phyloP scores from a whole-genome alignment of 2,113 vertebrate genomes.

The Eubucco bourcierii region DNA sequence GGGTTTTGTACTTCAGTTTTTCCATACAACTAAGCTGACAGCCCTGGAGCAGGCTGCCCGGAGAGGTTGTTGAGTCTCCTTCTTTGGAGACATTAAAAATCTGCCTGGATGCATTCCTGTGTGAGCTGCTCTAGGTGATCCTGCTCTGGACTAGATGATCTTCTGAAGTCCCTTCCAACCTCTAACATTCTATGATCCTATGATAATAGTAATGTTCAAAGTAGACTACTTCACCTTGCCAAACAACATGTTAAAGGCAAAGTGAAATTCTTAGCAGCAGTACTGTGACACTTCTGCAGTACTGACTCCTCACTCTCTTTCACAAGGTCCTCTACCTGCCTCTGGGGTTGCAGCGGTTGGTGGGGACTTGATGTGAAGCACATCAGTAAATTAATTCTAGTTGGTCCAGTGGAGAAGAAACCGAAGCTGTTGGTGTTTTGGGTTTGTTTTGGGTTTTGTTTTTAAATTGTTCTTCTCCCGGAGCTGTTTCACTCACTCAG shows the following conservation, averaged over 20 bases:
- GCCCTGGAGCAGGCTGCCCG: too few species aligned
- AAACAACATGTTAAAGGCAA: neutral
- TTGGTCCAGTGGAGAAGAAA: neutral
- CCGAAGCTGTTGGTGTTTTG: neutral
- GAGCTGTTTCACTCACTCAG: neutral
- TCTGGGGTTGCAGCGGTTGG: neutral
- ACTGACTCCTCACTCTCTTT: neutral
- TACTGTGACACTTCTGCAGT: neutral
- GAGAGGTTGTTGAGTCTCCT: too few species aligned
- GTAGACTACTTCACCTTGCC: neutral
- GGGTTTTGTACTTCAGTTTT: neutral
- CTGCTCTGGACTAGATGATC: too few species aligned
- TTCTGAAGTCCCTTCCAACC: too few species aligned
- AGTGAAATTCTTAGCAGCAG: neutral
- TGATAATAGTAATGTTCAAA: neutral
- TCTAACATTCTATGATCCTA: too few species aligned
- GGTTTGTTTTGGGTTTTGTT: too few species aligned
- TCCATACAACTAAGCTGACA: neutral
- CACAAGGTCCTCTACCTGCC: neutral
- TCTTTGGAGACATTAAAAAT: too few species aligned
- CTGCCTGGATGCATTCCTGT: too few species aligned
- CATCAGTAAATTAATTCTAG: neutral
- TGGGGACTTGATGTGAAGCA: neutral
- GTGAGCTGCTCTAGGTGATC: too few species aligned
- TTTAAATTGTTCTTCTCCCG: rapidly evolving